These are phyloP conservation scores for Ptilodon capucinus DNA, from an alignment of 2,888 invertebrate species.

Conservation along the genomic window DNA sequence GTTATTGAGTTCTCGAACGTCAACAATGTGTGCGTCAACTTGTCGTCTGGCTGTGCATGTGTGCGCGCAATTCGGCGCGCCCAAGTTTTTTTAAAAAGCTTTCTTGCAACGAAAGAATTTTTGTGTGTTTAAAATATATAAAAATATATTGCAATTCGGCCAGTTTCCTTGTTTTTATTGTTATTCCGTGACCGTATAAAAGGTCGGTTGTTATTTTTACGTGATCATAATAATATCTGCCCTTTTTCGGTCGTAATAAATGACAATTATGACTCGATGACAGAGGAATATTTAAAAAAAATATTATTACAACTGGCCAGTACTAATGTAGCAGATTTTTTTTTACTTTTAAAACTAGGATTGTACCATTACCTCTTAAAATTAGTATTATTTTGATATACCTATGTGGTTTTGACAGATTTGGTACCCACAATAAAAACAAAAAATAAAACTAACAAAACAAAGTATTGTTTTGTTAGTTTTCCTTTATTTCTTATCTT, in stretches of 20 bases:
- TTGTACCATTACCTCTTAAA: too few species aligned
- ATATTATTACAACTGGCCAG: too few species aligned
- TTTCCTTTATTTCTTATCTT: too few species aligned
- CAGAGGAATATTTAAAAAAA: too few species aligned
- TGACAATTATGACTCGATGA: not conserved
- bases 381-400: too few species aligned
- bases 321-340: too few species aligned
- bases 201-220: conserved; percentile 1
- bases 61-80: conserved; percentile 44
- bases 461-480: too few species aligned
- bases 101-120: not conserved
- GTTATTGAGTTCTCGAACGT: conserved; percentile 16
- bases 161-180: conserved; percentile 1
- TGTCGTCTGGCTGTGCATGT: conserved; percentile 39
- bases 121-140: not conserved
- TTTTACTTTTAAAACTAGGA: too few species aligned
- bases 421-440: too few species aligned
- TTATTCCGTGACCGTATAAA: conserved; percentile 2
- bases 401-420: too few species aligned
- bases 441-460: too few species aligned
- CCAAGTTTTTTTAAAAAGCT: not conserved
- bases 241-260: not conserved
- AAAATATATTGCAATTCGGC: not conserved
- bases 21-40: conserved; percentile 26
- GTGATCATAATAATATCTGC: not conserved